Evolutionary conservation across 2,888 invertebrate genomes (phyloP).

Genomic region (Isotomurus palustris): DNA sequence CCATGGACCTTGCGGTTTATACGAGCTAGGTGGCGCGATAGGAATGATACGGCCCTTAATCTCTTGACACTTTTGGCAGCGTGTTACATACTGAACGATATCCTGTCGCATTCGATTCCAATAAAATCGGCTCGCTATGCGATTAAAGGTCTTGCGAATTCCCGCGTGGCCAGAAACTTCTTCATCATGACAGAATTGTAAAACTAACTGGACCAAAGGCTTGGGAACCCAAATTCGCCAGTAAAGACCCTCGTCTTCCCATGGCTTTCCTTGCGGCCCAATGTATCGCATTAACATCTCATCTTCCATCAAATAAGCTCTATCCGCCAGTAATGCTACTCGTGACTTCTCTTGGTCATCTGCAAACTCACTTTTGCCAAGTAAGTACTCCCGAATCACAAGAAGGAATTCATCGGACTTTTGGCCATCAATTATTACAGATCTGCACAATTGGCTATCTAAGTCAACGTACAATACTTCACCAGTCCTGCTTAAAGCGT

Average conservation of each 20-base stretch:
- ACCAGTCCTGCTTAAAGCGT: conserved; percentile 37
- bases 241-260: conserved; percentile 23
- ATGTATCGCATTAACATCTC: conserved; percentile 19
- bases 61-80: conserved; percentile 23
- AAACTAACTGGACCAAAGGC: conserved; percentile 2
- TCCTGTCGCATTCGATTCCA: conserved; percentile 27
- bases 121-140: conserved; percentile 22
- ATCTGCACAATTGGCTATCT: neutral
- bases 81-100: conserved; percentile 14
- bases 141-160: conserved; percentile 21
- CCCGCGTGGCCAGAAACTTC: conserved; percentile 27
- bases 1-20: conserved; percentile 13
- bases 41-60: conserved; percentile 11
- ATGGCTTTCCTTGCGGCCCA: conserved; percentile 16
- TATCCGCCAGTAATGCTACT: conserved; percentile 6
- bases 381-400: conserved; percentile 10
- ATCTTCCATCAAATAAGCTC: neutral
- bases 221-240: conserved; percentile 25
- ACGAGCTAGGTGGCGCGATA: conserved; percentile 1
- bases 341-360: neutral
- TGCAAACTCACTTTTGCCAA: neutral
- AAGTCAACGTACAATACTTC: neutral
- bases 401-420: conserved; percentile 11
- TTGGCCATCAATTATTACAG: conserved; percentile 13
- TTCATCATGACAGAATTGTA: conserved; percentile 18